Base-by-base conservation (phyloP, 1,140 invertebrate species). In the Sinella curviseta region DNA sequence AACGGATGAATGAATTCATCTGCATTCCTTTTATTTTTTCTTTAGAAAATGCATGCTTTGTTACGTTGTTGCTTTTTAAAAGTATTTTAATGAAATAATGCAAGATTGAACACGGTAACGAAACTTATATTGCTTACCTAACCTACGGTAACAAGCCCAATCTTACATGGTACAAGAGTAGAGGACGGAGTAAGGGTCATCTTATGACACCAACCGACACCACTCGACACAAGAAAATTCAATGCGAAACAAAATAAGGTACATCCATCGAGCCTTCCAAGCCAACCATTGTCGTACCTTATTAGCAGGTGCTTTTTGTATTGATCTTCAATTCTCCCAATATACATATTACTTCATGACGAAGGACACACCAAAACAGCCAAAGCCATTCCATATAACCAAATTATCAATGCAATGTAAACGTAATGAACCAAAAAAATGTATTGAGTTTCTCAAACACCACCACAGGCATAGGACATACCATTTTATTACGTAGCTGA, bases 291-390 rank as follows among this genome's bases (percentile, higher is more conserved):
- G 14, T 60, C 57, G 14, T 26, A 60, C 4, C 57, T 60, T n/a
- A 60, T 60, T 60, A 60, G 57, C 57, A 60, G 57, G 57, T 60
- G 57, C 14, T 16, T 60, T 60, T 60, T 60, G 8, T 17, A n/a
- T 60, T 60, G 14, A 60, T 60, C 24, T 60, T 3, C 24, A n/a
- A 48, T 48, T 48, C 39, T n/a, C n/a, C n/a, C n/a, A n/a, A n/a
- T n/a, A n/a, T n/a, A n/a, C n/a, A n/a, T n/a, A n/a, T n/a, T n/a
- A n/a, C n/a, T n/a, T n/a, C n/a, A n/a, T n/a, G 4, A 17, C 17
- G 55, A 60, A 60, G 14, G 8, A 60, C 14, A 4, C 55, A 60
- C 12, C 24, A 12, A 60, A 60, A 12, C 55, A 60, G 24, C 24
- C 12, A 14, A 24, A 3, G 17, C 4, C 14, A 60, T 17, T 26